These are phyloP conservation scores for Haplochromis vanheusdeni DNA, from an alignment of 2,113 vertebrate species.

Conservation along the genomic window DNA sequence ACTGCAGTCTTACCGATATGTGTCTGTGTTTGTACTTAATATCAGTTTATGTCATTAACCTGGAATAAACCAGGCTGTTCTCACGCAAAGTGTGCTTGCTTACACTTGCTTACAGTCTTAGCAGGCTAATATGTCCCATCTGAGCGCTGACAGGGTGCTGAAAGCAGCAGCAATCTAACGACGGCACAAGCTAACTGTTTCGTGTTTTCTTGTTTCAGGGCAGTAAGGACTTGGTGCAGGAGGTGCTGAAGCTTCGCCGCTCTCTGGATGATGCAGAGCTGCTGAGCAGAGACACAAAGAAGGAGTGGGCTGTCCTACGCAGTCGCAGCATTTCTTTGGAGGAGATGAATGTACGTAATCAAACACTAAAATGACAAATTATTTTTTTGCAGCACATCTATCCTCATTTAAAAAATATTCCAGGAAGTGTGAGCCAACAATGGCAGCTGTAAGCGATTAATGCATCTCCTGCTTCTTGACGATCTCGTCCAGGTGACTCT, in stretches of 20 bases:
- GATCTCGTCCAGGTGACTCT: conserved; percentile 66
- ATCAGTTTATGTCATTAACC: neutral
- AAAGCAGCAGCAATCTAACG: neutral
- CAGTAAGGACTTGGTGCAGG: conserved; percentile 71
- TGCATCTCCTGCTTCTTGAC: neutral
- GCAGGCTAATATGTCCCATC: neutral
- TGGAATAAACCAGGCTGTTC: neutral
- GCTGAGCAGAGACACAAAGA: conserved; percentile 83
- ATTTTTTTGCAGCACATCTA: neutral
- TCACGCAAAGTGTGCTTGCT: neutral
- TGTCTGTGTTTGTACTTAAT: neutral
- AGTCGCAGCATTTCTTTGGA: conserved; percentile 80
- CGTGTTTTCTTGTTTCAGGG: conserved; percentile 52
- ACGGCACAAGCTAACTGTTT: neutral
- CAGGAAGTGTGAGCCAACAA: neutral
- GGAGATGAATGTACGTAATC: conserved; percentile 71
- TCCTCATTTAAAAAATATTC: neutral
- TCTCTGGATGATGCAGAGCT: conserved; percentile 81
- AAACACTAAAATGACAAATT: neutral
- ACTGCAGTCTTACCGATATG: neutral
- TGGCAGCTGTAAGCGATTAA: neutral
- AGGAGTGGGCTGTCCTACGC: conserved; percentile 83
- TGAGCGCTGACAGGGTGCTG: neutral
- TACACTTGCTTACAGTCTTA: neutral
- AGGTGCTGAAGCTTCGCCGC: conserved; percentile 76